These are phyloP conservation scores for Bombus turneri DNA, from an alignment of 1,140 invertebrate genomes.

Conservation along the genomic window DNA sequence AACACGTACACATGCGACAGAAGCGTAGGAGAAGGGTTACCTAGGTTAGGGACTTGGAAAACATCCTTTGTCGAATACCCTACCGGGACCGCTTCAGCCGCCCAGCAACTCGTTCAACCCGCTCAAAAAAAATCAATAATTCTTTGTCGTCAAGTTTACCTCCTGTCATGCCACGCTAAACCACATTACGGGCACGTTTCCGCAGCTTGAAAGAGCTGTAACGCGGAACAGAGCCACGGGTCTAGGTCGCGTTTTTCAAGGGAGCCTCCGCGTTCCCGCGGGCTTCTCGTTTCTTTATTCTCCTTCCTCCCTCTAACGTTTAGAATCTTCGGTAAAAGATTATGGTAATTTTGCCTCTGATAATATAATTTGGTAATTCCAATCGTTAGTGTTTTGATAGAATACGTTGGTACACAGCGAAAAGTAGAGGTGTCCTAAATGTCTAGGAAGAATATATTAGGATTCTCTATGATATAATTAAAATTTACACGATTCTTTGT, in stretches of 20 bases:
- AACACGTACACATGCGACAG: constrained; percentile 49
- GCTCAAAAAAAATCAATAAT: constrained; percentile 81
- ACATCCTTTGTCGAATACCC: constrained; percentile 82
- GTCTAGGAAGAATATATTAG: no score
- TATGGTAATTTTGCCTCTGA: no score
- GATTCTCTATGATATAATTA: no score
- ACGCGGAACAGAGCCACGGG: constrained; percentile 37
- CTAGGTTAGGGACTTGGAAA: constrained; percentile 82
- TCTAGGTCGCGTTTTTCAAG: constrained; percentile 28
- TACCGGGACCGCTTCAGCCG: constrained; percentile 79
- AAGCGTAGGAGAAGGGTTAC: constrained; percentile 80
- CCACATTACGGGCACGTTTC: constrained; percentile 71
- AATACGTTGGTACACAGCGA: no score
- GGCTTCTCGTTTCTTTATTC: background rate
- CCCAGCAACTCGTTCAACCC: constrained; percentile 80
- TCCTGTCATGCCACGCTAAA: constrained; percentile 78
- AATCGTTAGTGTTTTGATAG: no score
- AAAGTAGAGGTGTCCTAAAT: no score
- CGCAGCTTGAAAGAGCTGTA: constrained; percentile 40
- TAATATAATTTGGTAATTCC: no score
- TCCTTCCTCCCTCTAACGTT: no score
- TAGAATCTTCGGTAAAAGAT: no score
- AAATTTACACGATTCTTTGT: no score
- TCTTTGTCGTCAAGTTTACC: constrained; percentile 81
- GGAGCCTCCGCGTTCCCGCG: background rate